A percentile compares a stretch with the other conserved stretches of the same genome.
Conservation (phyloP, 1,140 invertebrate species). For the Cydia amplana region DNA sequence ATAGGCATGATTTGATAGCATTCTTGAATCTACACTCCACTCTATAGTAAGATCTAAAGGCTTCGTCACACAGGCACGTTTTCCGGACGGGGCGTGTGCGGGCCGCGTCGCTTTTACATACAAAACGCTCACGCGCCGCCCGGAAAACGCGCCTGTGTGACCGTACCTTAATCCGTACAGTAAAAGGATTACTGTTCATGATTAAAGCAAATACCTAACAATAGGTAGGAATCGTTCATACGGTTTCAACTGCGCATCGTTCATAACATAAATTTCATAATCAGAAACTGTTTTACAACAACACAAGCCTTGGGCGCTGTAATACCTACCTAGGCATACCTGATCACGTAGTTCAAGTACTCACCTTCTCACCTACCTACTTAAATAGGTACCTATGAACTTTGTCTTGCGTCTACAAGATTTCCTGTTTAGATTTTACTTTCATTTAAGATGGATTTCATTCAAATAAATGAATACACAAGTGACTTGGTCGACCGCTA, state of each 20-base stretch:
- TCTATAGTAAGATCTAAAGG: background rate
- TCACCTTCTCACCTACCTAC: background rate
- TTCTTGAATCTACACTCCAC: background rate
- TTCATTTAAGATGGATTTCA: slow-evolving; percentile 23
- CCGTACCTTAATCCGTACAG: background rate
- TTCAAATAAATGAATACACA: slow-evolving; percentile 14
- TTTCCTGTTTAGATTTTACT: slow-evolving; percentile 7
- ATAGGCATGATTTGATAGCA: background rate
- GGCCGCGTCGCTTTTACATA: too few species aligned
- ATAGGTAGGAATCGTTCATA: background rate
- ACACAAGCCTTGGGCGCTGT: background rate
- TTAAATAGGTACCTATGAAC: background rate
- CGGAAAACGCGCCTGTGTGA: too few species aligned
- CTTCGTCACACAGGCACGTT: too few species aligned
- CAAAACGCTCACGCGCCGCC: too few species aligned
- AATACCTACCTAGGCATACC: background rate
- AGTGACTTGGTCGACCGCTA: background rate
- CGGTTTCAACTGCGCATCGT: background rate
- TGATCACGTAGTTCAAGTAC: slow-evolving; percentile 10
- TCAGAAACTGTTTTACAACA: background rate
- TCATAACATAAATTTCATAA: slow-evolving; percentile 3
- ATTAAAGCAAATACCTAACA: background rate
- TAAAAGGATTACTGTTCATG: background rate
- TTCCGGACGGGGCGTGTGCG: too few species aligned
- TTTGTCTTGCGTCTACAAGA: background rate